Base-by-base conservation (phyloP, 2,888 invertebrate genomes). In the Serripes groenlandicus region DNA sequence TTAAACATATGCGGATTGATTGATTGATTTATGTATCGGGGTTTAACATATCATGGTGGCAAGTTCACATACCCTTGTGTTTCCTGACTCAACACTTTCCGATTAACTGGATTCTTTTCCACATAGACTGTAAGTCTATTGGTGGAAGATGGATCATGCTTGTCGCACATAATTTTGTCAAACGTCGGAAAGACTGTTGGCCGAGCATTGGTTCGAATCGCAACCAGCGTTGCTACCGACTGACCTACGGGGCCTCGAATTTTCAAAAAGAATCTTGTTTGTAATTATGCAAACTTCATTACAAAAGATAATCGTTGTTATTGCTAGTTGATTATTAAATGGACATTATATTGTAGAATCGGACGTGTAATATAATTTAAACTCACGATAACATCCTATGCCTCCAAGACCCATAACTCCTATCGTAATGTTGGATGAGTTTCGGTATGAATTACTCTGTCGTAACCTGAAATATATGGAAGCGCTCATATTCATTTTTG, bases 351-450 rank as follows among this genome's bases (percentile, higher is more conserved):
- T 42, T 18, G 18, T 42, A 18, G 42, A 11, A 11, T 42, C 7
- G 7, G 42, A 42, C 42, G 7, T 7, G 18, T 11, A 42, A 11
- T 11, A 11, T 42, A 7, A 23, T 15, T 23, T 62, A 28, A 9
- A 71, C 85, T 78, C 83, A 96, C 96, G 94, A 88, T 94, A 92
- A 86, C 92, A 94, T 54, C 96, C 96, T 83, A 96, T 96, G 69
- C 92, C 94, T 58, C 96, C 96, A 37, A 95, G 85, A 21, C 96
- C 96, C 49, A 96, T 90, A 76, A 96, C 94, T 7, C 96, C 96
- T 81, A 96, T 92, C 2, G 95, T 95, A 18, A 96, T 90, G 78
- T 95, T 95, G 37, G 92, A 92, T 78, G 96, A 93, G 1, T 93
- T 85, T 68, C 96, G 79, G 82, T 62, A 62, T 18, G 7, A 9